Conservation (phyloP, 2,113 vertebrate genomes). For the Sprattus sprattus region DNA sequence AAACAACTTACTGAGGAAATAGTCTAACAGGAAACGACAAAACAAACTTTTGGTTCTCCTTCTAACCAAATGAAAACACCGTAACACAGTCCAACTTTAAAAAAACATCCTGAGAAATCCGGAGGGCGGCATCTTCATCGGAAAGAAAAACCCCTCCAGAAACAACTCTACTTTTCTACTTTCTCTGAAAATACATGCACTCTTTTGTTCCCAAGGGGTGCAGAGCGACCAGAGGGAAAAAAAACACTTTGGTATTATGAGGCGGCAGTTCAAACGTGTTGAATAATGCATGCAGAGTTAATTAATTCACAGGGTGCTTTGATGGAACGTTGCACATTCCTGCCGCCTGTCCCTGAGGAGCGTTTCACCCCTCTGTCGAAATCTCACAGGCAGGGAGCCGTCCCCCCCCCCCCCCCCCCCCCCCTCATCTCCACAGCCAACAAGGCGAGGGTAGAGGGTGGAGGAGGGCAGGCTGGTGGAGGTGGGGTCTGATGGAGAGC, state of each 20-base stretch:
- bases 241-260: constrained; percentile 48
- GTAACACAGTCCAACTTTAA: background rate
- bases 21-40: background rate
- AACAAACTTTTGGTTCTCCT: background rate
- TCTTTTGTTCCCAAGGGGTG: constrained; percentile 44
- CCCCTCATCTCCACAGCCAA: constrained; percentile 15
- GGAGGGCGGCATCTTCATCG: background rate
- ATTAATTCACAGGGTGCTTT: constrained; percentile 62
- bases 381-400: constrained; percentile 52
- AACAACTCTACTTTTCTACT: background rate
- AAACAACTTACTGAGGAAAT: background rate
- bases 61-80: constrained; percentile 1
- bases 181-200: constrained; percentile 31
- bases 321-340: constrained; percentile 67
- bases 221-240: constrained; percentile 33
- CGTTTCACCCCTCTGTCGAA: constrained; percentile 51
- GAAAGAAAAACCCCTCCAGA: background rate
- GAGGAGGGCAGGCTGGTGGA: background rate
- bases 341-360: constrained; percentile 57
- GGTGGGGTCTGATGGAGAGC: constrained; percentile 19
- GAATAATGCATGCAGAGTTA: constrained; percentile 62
- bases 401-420: constrained; percentile 42
- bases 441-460: background rate
- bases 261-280: constrained; percentile 46
- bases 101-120: background rate